Conservation (phyloP, 2,113 vertebrate species). For the Proterorhinus semilunaris region DNA sequence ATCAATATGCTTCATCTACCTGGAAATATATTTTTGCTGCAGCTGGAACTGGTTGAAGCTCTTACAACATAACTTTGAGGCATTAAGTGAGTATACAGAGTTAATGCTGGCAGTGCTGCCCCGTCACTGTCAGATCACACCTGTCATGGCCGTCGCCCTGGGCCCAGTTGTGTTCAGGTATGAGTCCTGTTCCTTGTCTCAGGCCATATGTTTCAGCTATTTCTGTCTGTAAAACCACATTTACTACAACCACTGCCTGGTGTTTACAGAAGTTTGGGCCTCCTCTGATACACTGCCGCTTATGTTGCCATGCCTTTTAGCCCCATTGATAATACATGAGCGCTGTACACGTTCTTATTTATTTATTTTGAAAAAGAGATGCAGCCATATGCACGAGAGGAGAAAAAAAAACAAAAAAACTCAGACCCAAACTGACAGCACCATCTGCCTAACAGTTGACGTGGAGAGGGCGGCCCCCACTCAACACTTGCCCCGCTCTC, state of each 20-base stretch:
- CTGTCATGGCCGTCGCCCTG: slow-evolving; percentile 77
- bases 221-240: slow-evolving; percentile 87
- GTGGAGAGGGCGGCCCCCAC: slow-evolving; percentile 74
- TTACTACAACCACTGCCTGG: slow-evolving; percentile 79
- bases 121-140: slow-evolving; percentile 78
- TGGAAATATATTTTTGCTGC: background rate
- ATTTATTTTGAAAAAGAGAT: slow-evolving; percentile 67
- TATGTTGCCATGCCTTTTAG: slow-evolving; percentile 82
- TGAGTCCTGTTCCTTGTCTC: slow-evolving; percentile 82
- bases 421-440: slow-evolving; percentile 82
- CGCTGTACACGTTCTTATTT: slow-evolving; percentile 64
- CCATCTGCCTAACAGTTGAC: slow-evolving; percentile 84
- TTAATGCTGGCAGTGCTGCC: slow-evolving; percentile 68
- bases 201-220: slow-evolving; percentile 88
- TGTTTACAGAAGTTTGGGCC: slow-evolving; percentile 86
- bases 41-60: background rate
- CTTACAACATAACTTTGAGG: slow-evolving; percentile 45
- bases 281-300: slow-evolving; percentile 78
- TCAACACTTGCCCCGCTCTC: slow-evolving; percentile 72
- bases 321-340: slow-evolving; percentile 85
- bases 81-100: slow-evolving; percentile 76
- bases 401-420: slow-evolving; percentile 63
- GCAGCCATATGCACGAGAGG: slow-evolving; percentile 82
- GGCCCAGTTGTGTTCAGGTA: slow-evolving; percentile 78
- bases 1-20: too few relatives aligned